phyloP scores from a whole-genome alignment of 2,797 vertebrate species.

The Sebastes diaconus region DNA sequence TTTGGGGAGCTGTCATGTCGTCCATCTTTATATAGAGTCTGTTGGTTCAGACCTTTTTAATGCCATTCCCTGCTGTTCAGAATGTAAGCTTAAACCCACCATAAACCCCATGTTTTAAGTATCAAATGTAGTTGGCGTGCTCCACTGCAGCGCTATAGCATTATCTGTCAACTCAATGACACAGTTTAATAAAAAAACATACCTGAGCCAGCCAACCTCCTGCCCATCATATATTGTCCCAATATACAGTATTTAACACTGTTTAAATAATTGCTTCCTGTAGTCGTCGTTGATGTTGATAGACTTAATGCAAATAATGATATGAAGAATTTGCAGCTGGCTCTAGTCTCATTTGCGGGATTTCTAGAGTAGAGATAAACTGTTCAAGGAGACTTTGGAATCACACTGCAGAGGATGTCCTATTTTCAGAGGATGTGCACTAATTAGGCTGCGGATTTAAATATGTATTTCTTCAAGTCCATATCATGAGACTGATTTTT shows the following conservation, averaged over 20 bases:
- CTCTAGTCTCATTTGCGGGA: not conserved
- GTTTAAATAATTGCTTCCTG: not conserved
- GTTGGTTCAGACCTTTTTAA: not conserved
- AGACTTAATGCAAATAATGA: conserved; percentile 10
- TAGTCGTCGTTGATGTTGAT: conserved; percentile 6
- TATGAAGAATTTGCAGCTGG: conserved; percentile 1
- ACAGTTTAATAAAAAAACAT: not conserved
- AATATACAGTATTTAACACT: not conserved
- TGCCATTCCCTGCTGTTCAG: not conserved
- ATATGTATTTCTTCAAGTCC: conserved; percentile 36
- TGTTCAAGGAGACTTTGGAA: conserved; percentile 48
- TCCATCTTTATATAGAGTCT: too few species aligned
- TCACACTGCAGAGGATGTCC: conserved; percentile 40
- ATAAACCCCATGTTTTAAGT: not conserved
- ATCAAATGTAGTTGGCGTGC: not conserved
- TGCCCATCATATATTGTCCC: not conserved
- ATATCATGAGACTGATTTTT: conserved; percentile 33
- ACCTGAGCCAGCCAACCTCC: not conserved
- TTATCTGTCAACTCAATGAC: not conserved
- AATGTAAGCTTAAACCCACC: not conserved
- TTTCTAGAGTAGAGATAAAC: conserved; percentile 38
- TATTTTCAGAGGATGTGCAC: conserved; percentile 54
- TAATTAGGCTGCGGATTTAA: conserved; percentile 60
- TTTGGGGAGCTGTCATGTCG: too few species aligned
- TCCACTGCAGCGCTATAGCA: not conserved